Base-by-base conservation (phyloP, 2,113 vertebrate species). In the Asarcornis scutulata region DNA sequence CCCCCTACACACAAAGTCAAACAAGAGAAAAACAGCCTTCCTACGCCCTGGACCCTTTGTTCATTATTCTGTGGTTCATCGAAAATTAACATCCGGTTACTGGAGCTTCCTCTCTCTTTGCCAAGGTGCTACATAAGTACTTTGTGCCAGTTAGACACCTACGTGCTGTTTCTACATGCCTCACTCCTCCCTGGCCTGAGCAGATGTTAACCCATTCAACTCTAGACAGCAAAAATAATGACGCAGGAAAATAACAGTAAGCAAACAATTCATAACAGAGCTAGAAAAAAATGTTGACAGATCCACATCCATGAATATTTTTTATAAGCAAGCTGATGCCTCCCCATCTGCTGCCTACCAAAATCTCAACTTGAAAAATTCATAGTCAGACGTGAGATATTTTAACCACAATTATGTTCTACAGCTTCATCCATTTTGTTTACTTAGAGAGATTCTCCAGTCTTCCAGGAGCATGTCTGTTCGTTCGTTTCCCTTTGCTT, bases 41-140 rank as follows among this genome's bases (percentile, higher is more conserved):
- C 76, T 80, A 94, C 93, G 95, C 95, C 95, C 95, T 95, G 95
- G 71, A 50, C 16, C 27, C 53, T 96, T 91, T 94, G 91, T 96
- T 96, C 81, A 8, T 53, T 89, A 66, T 46, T 74, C 55, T 66
- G 62, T 0, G 0, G 29, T 79, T 95, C 63, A 58, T 83, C 17
- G 5, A 50, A 91, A 87, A 85, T 80, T 66, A 88, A 77, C 79
- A 88, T 93, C 94, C 36, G 11, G 63, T 88, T 91, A 38, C 62
- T 76, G 81, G 53, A 89, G 69, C 81, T 95, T 93, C 89, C 91
- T 73, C 74, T 68, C 42, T 27, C 34, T 48, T 73, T 66, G 63
- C 71, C 74, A 69, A 89, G 87, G 86, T 91, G 62, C 75, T 79
- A 17, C 66, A 42, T 60, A 56, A 88, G 66, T 26, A 5, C 17